Conservation (phyloP, 2,888 invertebrate genomes). For the Pristionchus arcanus region DNA sequence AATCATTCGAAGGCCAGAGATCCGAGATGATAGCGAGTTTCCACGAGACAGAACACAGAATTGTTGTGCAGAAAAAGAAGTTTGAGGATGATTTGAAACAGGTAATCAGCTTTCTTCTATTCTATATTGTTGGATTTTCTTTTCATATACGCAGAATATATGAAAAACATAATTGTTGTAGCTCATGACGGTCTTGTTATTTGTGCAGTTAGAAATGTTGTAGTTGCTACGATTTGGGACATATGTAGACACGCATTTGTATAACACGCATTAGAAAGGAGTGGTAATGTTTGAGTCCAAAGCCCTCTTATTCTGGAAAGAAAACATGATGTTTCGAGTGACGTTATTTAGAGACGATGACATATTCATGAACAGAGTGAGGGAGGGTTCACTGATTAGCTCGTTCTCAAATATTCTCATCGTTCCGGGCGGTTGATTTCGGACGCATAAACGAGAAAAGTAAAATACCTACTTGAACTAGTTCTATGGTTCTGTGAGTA, state of each 20-base stretch:
- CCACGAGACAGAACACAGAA: conserved; percentile 24
- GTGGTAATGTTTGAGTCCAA: background rate
- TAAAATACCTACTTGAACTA: background rate
- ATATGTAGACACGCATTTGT: no score
- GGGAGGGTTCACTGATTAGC: conserved; percentile 9
- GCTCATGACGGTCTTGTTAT: no score
- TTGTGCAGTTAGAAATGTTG: no score
- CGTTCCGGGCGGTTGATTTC: background rate
- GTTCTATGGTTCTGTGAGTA: background rate
- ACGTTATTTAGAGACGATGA: background rate
- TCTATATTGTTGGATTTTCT: background rate
- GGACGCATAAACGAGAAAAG: background rate
- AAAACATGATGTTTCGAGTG: background rate
- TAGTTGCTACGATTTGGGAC: no score
- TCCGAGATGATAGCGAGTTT: conserved; percentile 38
- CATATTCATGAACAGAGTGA: background rate
- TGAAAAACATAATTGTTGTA: no score
- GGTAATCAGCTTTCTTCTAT: background rate
- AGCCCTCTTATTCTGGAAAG: background rate
- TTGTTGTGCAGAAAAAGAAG: conserved; percentile 42
- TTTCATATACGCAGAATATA: no score
- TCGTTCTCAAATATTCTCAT: background rate
- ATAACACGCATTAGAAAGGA: no score
- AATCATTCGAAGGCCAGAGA: background rate
- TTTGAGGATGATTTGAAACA: conserved; percentile 50